These are phyloP conservation scores for Agelas oroides DNA, from an alignment of 37 sponge, comb jelly and placozoan species.

Conservation along the genomic window DNA sequence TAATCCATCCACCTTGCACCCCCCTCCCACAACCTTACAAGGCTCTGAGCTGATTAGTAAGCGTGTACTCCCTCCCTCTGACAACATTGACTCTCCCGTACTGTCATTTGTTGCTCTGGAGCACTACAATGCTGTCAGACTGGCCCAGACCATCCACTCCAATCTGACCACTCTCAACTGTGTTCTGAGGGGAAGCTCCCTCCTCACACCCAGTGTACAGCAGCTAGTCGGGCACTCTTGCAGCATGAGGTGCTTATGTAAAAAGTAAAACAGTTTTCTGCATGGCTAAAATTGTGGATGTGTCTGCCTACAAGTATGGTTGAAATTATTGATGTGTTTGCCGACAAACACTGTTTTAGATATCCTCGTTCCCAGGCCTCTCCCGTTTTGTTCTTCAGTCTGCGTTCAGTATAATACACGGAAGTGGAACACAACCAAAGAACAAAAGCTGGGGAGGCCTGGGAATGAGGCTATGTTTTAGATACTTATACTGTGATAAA, in stretches of 20 bases:
- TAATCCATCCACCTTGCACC: no score
- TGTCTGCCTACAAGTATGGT: background rate
- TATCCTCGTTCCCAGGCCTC: no score
- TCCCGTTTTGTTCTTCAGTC: no score
- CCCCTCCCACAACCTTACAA: slow-evolving; percentile 1
- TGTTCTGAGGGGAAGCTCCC: slow-evolving; percentile 82
- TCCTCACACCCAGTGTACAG: slow-evolving; percentile 79
- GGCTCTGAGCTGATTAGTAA: slow-evolving; percentile 79
- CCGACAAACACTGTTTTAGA: no score
- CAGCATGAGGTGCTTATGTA: slow-evolving; percentile 67
- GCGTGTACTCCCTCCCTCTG: slow-evolving; percentile 63
- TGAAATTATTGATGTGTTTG: no score
- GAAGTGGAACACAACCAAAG: no score
- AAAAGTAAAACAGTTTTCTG: no score
- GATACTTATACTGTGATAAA: no score
- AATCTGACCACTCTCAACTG: slow-evolving; percentile 80
- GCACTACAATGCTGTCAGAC: slow-evolving; percentile 73
- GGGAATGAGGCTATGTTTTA: no score
- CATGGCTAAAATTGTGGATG: background rate
- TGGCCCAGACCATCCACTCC: slow-evolving; percentile 81
- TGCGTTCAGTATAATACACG: no score
- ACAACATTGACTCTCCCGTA: slow-evolving; percentile 73
- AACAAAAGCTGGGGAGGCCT: no score
- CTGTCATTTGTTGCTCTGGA: slow-evolving; percentile 78
- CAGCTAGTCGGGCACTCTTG: slow-evolving; percentile 74